Evolutionary conservation across 92 coral and sea anemone genomes (phyloP).

Genomic region (Metridium senile): DNA sequence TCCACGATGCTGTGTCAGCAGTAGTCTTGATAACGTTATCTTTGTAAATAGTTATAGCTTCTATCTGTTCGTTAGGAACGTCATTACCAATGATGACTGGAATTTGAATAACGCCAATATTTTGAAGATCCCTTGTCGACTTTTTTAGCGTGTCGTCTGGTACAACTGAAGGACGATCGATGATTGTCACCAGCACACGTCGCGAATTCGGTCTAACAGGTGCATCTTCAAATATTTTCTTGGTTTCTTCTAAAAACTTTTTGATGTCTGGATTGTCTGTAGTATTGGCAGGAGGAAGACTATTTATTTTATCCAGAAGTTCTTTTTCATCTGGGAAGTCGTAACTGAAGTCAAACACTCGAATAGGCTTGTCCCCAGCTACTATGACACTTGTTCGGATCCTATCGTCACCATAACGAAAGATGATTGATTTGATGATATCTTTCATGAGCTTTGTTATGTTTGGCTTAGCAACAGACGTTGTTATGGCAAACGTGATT

Average conservation of each 20-base stretch:
- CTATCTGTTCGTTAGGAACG: conserved; percentile 22
- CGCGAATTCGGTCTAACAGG: conserved; percentile 34
- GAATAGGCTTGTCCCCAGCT: conserved; percentile 12
- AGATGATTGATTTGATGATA: conserved; percentile 31
- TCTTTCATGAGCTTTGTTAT: conserved; percentile 28
- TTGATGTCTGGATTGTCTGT: conserved; percentile 21
- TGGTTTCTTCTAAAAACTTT: conserved; percentile 24
- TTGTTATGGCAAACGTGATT: conserved; percentile 29
- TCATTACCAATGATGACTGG: conserved; percentile 30
- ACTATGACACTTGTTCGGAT: conserved; percentile 29
- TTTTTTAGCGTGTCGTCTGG: conserved; percentile 19
- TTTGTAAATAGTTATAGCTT: conserved; percentile 28
- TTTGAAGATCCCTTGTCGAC: conserved; percentile 21
- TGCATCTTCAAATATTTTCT: conserved; percentile 19
- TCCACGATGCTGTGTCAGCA: conserved; percentile 30
- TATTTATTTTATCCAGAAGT: conserved; percentile 11
- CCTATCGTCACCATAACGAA: conserved; percentile 39
- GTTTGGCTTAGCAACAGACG: conserved; percentile 29
- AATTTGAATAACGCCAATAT: conserved; percentile 25
- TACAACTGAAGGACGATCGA: conserved; percentile 15
- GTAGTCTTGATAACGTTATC: conserved; percentile 35
- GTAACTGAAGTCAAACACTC: conserved; percentile 20
- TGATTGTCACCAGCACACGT: conserved; percentile 28
- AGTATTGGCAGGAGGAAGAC: conserved; percentile 1
- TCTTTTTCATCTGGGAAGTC: conserved; percentile 33